Evolutionary conservation across 2,888 invertebrate species (phyloP).

Genomic region (Masnerella sp.): DNA sequence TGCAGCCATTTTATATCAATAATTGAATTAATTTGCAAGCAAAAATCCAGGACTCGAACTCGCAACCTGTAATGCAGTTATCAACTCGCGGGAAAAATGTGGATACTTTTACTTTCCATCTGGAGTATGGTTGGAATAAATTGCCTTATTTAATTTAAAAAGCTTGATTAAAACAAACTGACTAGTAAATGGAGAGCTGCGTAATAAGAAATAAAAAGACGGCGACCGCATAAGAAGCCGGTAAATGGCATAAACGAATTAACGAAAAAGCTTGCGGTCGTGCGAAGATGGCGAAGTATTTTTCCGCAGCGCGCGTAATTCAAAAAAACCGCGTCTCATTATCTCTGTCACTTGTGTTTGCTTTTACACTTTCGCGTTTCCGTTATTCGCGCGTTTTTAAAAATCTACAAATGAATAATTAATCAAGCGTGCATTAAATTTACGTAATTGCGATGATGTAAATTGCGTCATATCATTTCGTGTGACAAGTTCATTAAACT

Average conservation of each 20-base stretch:
- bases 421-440: slow-evolving; percentile 1
- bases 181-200: slow-evolving; percentile 1
- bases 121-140: slow-evolving; percentile 6
- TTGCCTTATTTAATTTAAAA: slow-evolving; percentile 26
- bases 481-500: slow-evolving; percentile 50
- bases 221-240: slow-evolving; percentile 30
- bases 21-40: slow-evolving; percentile 6
- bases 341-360: not conserved
- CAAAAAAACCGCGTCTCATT: not conserved
- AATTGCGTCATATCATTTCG: slow-evolving; percentile 8
- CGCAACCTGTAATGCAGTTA: too few species aligned
- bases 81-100: too few species aligned
- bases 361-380: too few species aligned
- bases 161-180: slow-evolving; percentile 32
- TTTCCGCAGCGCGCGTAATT: slow-evolving; percentile 1
- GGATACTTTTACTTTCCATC: too few species aligned
- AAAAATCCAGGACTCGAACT: too few species aligned
- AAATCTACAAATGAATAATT: not conserved
- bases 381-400: not conserved
- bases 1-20: slow-evolving; percentile 38
- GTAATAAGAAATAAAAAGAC: slow-evolving; percentile 19
- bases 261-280: slow-evolving; percentile 52
- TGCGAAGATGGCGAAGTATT: slow-evolving; percentile 3
- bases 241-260: slow-evolving; percentile 33
- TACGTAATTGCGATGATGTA: slow-evolving; percentile 27